Conservation (phyloP, 2,797 vertebrate genomes). For the Chrysolophus pictus region DNA sequence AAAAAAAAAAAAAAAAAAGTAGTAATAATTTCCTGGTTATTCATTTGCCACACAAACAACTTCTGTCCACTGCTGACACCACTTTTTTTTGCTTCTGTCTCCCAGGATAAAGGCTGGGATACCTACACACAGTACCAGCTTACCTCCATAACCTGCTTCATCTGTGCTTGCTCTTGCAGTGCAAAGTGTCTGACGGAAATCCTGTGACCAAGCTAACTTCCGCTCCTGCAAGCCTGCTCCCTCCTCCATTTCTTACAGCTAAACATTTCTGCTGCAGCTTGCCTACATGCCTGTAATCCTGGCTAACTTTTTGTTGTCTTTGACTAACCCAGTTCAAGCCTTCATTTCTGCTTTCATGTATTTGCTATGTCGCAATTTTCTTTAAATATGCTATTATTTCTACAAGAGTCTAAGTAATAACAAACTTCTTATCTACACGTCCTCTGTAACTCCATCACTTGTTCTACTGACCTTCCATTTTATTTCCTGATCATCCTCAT, state of each 20-base stretch:
- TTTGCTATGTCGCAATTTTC: neutral
- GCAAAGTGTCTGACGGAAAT: slow-evolving; percentile 31
- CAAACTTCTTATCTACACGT: neutral
- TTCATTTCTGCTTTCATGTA: neutral
- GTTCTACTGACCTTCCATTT: neutral
- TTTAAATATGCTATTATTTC: neutral
- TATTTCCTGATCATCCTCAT: neutral
- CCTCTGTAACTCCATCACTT: neutral
- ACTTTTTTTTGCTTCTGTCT: neutral
- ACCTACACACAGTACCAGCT: neutral
- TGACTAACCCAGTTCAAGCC: slow-evolving; percentile 6
- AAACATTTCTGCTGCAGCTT: neutral
- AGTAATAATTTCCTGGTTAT: neutral
- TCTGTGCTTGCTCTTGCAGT: slow-evolving; percentile 2
- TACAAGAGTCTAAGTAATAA: neutral
- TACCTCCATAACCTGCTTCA: slow-evolving; percentile 19
- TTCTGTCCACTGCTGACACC: neutral
- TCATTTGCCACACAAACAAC: neutral
- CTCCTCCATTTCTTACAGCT: slow-evolving; percentile 31
- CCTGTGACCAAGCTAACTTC: slow-evolving; percentile 50
- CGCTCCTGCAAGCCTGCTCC: neutral
- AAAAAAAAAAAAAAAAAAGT: neutral
- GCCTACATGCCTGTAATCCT: neutral
- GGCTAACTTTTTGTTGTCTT: neutral
- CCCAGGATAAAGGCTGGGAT: neutral